phyloP scores from a whole-genome alignment of 1,140 invertebrate species.

The Saccostrea echinata region DNA sequence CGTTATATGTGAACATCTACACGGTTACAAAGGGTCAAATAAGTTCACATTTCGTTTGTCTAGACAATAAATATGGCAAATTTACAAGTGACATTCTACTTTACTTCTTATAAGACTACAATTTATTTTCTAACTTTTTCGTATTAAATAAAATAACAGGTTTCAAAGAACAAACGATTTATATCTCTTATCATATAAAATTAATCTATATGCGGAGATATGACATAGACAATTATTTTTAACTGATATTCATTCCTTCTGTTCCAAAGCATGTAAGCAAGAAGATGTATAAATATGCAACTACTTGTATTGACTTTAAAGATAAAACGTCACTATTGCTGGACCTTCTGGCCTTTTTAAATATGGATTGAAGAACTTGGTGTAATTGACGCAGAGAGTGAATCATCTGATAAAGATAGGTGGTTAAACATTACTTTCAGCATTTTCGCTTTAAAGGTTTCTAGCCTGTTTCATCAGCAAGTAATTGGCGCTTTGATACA shows the following conservation, averaged over 20 bases:
- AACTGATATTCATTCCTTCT: neutral
- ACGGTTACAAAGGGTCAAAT: neutral
- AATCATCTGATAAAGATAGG: neutral
- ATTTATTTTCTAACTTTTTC: too few relatives aligned
- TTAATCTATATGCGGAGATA: neutral
- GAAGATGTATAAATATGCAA: neutral
- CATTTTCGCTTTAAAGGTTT: neutral
- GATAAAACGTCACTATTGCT: neutral
- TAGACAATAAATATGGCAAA: conserved; percentile 6
- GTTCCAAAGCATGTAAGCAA: neutral
- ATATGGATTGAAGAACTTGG: neutral
- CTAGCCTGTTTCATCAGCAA: conserved; percentile 4
- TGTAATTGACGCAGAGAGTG: neutral
- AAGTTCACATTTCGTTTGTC: conserved; percentile 9
- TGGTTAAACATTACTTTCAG: neutral
- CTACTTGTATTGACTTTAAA: neutral
- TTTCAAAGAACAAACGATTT: too few relatives aligned
- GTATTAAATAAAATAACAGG: too few relatives aligned
- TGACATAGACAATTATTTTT: neutral
- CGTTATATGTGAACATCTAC: neutral
- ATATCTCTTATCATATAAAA: neutral
- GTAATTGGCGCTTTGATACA: conserved; percentile 22
- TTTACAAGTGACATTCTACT: neutral
- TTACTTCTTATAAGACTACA: neutral
- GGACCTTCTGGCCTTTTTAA: neutral